phyloP scores from a whole-genome alignment of 2,113 vertebrate species.

The Monopterus albus region DNA sequence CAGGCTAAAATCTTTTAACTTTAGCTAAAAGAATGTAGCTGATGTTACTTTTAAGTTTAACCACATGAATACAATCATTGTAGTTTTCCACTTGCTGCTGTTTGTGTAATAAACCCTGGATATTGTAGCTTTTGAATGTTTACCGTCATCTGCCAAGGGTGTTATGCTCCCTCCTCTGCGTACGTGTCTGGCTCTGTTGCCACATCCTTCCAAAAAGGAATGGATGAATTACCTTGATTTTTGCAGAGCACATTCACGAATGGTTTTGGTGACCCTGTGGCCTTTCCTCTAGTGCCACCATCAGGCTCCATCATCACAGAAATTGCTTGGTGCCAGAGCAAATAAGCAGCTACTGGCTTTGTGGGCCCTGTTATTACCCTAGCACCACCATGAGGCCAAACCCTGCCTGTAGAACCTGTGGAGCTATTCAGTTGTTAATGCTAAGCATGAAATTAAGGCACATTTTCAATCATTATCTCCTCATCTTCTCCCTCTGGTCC shows the following conservation, averaged over 20 bases:
- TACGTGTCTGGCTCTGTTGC: not conserved
- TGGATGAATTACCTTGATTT: not conserved
- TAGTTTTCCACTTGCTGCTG: not conserved
- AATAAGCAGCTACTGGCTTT: not conserved
- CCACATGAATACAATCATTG: not conserved
- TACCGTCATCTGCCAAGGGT: constrained; percentile 2
- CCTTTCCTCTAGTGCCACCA: not conserved
- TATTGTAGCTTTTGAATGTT: not conserved
- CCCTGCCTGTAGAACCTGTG: not conserved
- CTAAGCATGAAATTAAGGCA: not conserved
- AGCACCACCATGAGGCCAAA: not conserved
- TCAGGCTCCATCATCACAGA: not conserved
- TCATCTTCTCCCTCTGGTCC: too few relatives aligned
- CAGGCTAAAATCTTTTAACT: not conserved
- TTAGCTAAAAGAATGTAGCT: not conserved
- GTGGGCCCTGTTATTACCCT: not conserved
- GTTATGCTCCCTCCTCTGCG: not conserved
- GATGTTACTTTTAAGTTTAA: not conserved
- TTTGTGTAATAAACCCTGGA: constrained; percentile 10
- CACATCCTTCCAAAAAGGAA: constrained; percentile 4
- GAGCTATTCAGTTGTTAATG: not conserved
- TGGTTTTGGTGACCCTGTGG: not conserved
- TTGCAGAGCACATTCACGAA: not conserved
- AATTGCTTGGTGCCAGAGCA: not conserved
- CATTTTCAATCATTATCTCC: too few relatives aligned